Conservation (phyloP, 2,888 invertebrate species). For the Aleiodes alternator region DNA sequence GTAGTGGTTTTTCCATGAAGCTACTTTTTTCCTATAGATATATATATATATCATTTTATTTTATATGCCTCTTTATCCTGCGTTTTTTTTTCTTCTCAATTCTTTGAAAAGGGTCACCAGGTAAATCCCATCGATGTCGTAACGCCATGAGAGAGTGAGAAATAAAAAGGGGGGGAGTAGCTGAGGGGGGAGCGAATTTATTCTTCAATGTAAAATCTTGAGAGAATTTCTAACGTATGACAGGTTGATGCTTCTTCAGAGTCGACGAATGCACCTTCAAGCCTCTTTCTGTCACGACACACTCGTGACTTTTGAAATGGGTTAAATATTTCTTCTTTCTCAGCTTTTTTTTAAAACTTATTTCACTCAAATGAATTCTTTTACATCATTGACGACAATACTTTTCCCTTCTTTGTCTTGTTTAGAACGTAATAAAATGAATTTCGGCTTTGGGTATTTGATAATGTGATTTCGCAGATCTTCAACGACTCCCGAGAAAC, state of each 20-base stretch:
- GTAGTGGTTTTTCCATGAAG: constrained; percentile 63
- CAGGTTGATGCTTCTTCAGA: constrained; percentile 35
- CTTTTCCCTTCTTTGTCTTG: neutral
- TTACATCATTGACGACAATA: neutral
- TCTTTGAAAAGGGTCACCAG: constrained; percentile 71
- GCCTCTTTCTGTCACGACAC: constrained; percentile 30
- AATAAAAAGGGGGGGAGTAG: constrained; percentile 18
- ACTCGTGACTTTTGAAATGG: constrained; percentile 41
- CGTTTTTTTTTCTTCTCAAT: constrained; percentile 3
- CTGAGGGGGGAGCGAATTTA: constrained; percentile 28
- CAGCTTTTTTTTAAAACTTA: neutral
- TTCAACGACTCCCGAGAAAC: constrained; percentile 11
- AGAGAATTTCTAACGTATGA: constrained; percentile 25
- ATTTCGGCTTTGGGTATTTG: neutral
- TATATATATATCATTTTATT: constrained; percentile 14
- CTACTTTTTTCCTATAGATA: neutral
- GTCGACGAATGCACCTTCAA: constrained; percentile 22
- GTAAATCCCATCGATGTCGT: constrained; percentile 31
- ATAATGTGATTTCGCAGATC: constrained; percentile 25
- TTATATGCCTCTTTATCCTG: neutral
- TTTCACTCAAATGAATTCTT: neutral
- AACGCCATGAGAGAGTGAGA: constrained; percentile 20
- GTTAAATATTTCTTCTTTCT: constrained; percentile 29
- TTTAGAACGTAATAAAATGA: neutral
- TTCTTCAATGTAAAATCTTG: constrained; percentile 47